These are phyloP conservation scores for Phaethornis superciliosus DNA, from an alignment of 2,113 vertebrate species.

Conservation along the genomic window DNA sequence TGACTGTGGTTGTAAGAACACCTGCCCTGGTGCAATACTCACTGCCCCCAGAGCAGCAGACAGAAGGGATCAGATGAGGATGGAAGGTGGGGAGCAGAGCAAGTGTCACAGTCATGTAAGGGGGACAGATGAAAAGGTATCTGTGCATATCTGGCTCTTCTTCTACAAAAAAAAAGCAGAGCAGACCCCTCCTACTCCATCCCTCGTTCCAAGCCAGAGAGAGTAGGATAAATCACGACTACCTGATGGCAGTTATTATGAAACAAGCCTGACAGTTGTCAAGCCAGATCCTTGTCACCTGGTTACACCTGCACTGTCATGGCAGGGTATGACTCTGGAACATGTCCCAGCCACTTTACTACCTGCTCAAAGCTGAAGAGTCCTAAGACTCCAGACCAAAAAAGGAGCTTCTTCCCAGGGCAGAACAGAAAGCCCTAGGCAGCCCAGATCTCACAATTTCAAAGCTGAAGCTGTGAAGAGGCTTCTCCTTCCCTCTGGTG, in stretches of 20 bases:
- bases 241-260: conserved; percentile 16
- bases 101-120: fast-evolving
- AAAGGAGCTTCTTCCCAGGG: fast-evolving
- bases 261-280: conserved; percentile 17
- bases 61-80: too few species aligned
- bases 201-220: conserved; percentile 17
- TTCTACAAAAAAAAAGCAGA: neutral
- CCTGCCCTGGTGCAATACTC: neutral
- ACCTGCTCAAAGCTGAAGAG: neutral
- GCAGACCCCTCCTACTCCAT: conserved; percentile 42
- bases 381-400: neutral
- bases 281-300: neutral
- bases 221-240: conserved; percentile 65
- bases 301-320: neutral
- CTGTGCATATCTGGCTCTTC: neutral
- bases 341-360: neutral
- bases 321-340: neutral
- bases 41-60: neutral
- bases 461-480: neutral
- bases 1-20: neutral
- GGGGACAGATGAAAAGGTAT: neutral
- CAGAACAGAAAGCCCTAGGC: neutral
- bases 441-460: neutral
- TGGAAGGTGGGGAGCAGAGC: neutral
- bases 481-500: neutral